Evolutionary conservation across 2,797 vertebrate species (phyloP), one percentile per base, ranked within the genome.

Genomic region (Hypotaenidia philippensis): DNA sequence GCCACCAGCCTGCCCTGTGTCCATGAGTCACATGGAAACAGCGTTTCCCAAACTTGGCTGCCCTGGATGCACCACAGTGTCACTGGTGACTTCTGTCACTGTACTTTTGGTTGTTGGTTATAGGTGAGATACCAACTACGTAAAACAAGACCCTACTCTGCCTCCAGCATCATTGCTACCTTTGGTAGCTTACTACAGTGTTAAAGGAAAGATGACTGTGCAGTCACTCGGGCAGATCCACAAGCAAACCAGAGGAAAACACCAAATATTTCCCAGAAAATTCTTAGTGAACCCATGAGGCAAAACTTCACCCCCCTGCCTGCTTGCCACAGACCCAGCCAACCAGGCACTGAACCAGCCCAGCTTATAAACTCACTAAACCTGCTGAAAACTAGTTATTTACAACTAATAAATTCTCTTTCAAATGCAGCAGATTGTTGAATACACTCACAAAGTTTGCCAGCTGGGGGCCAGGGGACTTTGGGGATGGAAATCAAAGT

Each of bases 21-120:
- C 60, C 50, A 1, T 1, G 9, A 0, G 0, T 5, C 71, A 36
- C 1, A 0, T 20, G 26, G 0, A 49, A 76, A 34, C 0, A 14
- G 31, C 16, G 6, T 16, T 64, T 69, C 82, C 59, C 63, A 79
- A 32, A 20, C 41, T 34, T 20, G 10, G 38, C 21, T 1, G 1
- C 31, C 25, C 52, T n/a, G 61, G 45, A 31, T 3, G 13, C 29
- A 21, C 55, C 0, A 1, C 20, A 25, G 21, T 34, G 21, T 26
- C 32, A 11, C 0, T 0, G 20, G 9, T 47, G 3, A 27, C 41
- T 60, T 47, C 9, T 16, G 5, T 22, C 52, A 25, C 85, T 16
- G 5, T 11, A 5, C 8, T 68, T 22, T 6, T 15, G 14, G 50
- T 50, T 56, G 9, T 19, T 2, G 0, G 19, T 17, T 34, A 11